A percentile compares a stretch with the other conserved stretches of the same genome.
Evolutionary conservation across 2,888 invertebrate genomes (phyloP).

Genomic region (Tanypteryx hageni): DNA sequence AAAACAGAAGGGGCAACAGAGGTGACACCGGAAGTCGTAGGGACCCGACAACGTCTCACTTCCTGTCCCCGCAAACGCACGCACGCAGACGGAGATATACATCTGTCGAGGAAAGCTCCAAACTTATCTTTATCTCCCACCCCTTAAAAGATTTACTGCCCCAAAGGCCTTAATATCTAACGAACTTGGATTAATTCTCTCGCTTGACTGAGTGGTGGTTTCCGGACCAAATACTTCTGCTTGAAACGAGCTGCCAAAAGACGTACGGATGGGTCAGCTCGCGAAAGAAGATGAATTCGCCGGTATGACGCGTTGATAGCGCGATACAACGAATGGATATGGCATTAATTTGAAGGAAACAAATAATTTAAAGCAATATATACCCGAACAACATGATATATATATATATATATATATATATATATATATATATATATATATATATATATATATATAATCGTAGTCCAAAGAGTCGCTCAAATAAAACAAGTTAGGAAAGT

Average conservation of each 20-base stretch:
- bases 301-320: too few relatives aligned
- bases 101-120: constrained; percentile 14
- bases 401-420: too few relatives aligned
- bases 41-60: not conserved
- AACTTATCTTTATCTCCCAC: not conserved
- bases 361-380: too few relatives aligned
- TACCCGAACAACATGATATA: too few relatives aligned
- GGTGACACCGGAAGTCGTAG: not conserved
- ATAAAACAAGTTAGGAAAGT: too few relatives aligned
- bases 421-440: too few relatives aligned
- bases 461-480: too few relatives aligned
- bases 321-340: too few relatives aligned
- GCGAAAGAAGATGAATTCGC: too few relatives aligned
- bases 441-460: too few relatives aligned
- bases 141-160: constrained; percentile 47
- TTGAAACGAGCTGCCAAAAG: not conserved
- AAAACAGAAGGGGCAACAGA: not conserved
- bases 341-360: too few relatives aligned
- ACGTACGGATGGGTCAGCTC: not conserved
- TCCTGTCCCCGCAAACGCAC: not conserved
- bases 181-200: constrained; percentile 17
- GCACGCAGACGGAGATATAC: not conserved
- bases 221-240: not conserved
- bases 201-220: not conserved
- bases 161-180: constrained; percentile 42